These are phyloP conservation scores for Etheostoma perlongum DNA, from an alignment of 2,797 vertebrate species.

Conservation along the genomic window DNA sequence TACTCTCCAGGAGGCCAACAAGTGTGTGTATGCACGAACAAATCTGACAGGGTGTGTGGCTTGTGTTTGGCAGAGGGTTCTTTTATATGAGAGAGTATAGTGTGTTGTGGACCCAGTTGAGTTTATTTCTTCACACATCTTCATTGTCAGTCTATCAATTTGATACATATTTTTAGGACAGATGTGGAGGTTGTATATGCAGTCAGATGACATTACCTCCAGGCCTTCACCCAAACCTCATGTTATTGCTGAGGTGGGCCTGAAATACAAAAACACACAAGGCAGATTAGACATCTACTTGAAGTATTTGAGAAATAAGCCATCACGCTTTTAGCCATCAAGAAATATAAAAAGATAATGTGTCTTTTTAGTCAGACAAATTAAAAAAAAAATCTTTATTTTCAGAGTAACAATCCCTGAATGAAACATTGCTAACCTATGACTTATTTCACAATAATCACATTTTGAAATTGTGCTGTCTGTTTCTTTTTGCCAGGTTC, in stretches of 20 bases:
- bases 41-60: slow-evolving; percentile 14
- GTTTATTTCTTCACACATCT: slow-evolving; percentile 1
- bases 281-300: not conserved
- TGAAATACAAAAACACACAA: slow-evolving; percentile 55
- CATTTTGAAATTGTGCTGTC: not conserved
- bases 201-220: not conserved
- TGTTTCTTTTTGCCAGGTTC: not conserved
- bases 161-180: not conserved
- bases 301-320: not conserved
- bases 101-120: not conserved
- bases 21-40: not conserved
- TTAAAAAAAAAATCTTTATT: not conserved
- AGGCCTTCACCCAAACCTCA: not conserved
- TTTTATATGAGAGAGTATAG: not conserved
- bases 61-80: not conserved
- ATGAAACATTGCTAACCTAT: not conserved
- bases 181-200: not conserved
- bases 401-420: not conserved
- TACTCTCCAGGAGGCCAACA: slow-evolving; percentile 15
- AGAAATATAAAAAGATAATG: not conserved
- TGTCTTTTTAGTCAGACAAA: not conserved
- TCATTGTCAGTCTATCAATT: slow-evolving; percentile 4
- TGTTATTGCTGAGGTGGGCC: slow-evolving; percentile 52
- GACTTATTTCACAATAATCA: too few relatives aligned
- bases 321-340: not conserved